These are phyloP conservation scores for Felis catus DNA, from an alignment of 2,113 vertebrate species.

Conservation along the genomic window DNA sequence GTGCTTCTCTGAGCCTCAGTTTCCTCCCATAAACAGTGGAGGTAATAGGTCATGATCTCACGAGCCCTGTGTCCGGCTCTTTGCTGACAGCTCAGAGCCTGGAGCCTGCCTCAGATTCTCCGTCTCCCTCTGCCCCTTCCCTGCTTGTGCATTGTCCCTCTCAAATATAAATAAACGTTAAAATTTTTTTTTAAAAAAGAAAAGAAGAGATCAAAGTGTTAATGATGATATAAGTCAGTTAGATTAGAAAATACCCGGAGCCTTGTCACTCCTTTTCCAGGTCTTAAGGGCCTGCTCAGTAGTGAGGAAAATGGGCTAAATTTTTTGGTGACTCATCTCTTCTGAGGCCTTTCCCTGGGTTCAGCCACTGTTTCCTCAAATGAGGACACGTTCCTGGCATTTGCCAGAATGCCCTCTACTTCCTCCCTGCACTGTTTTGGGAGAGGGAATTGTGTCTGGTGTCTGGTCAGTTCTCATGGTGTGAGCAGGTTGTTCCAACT, in stretches of 20 bases:
- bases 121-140: too few relatives aligned
- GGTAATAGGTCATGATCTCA: too few relatives aligned
- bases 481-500: neutral
- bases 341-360: neutral
- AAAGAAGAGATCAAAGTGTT: neutral
- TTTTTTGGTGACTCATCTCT: neutral
- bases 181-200: too few relatives aligned
- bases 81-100: too few relatives aligned
- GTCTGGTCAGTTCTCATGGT: neutral
- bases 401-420: neutral
- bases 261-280: neutral
- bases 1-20: neutral
- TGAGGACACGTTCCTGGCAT: neutral
- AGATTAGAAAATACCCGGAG: neutral
- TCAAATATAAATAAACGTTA: too few relatives aligned
- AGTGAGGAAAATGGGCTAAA: neutral
- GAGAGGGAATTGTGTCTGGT: neutral
- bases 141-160: too few relatives aligned
- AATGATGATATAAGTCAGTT: neutral
- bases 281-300: neutral
- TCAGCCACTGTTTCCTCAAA: neutral
- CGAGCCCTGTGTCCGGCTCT: too few relatives aligned
- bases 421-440: neutral
- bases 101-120: too few relatives aligned
- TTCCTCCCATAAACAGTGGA: rapidly evolving